Base-by-base conservation (phyloP, 2,888 invertebrate species). In the Platerodrilus igneus region DNA sequence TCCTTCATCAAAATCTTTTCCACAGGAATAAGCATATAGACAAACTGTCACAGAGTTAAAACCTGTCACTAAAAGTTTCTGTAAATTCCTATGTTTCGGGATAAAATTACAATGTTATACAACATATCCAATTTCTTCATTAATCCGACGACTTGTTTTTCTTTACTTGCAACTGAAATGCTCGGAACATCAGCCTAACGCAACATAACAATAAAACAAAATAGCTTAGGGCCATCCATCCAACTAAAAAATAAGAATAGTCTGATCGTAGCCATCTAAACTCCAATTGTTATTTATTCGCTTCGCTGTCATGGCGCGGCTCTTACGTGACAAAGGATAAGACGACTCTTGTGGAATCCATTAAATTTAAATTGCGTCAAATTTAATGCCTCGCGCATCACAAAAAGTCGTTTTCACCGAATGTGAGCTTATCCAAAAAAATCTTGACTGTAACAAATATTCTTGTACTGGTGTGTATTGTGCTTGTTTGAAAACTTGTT, bases 331-430 rank as follows among this genome's bases (percentile, higher is more conserved):
- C 42, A 42, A 42, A 42, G 30, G 42, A 31, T 29, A 32, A 46
- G 37, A 28, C 37, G 48, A 19, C 42, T 38, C n/a, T n/a, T n/a
- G 47, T 47, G 53, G 47, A 52, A 52, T 57, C 49, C 52, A 52
- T 58, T 54, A 55, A 57, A 57, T 58, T 57, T 60, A 55, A 57
- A 58, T 53, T 47, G 58, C 57, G 58, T 58, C 54, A 57, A 57
- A 58, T 52, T 55, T 58, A 53, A 53, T 52, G 48, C 56, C 54
- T 48, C 41, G 30, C 49, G 49, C 48, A 34, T 32, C n/a, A 51
- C 51, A 55, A 54, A 55, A 37, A 45, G 53, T 39, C 38, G 36
- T 37, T 48, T 44, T 48, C 48, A 37, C 41, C 39, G 37, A 40
- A 41, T 30, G 18, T 35, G 9, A 18, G 23, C 31, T 36, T 38